A percentile compares a stretch with the other conserved stretches of the same genome.
Conservation (phyloP, 2,113 vertebrate species). For the Ceratotherium simum region DNA sequence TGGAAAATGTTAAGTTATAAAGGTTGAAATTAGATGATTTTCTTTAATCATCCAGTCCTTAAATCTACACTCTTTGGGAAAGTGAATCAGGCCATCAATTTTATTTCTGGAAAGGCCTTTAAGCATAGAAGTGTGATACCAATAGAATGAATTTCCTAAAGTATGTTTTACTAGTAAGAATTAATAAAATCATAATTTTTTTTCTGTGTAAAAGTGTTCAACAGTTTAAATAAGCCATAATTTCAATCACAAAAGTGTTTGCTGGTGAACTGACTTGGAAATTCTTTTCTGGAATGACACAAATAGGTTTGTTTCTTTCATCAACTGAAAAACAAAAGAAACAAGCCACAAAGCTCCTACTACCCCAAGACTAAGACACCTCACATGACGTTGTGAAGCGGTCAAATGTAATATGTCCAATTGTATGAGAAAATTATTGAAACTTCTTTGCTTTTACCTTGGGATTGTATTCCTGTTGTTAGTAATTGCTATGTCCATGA, state of each 20-base stretch:
- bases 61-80: neutral
- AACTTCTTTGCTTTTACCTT: neutral
- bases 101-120: neutral
- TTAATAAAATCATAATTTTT: neutral
- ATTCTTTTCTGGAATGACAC: neutral
- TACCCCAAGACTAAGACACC: neutral
- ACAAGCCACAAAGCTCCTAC: neutral
- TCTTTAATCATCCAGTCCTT: neutral
- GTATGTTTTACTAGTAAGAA: neutral
- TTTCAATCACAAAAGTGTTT: neutral
- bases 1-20: neutral
- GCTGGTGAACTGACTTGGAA: too few relatives aligned
- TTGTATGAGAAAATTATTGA: neutral
- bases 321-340: neutral
- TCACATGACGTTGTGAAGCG: neutral
- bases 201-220: neutral
- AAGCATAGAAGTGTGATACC: neutral
- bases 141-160: neutral
- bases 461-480: neutral
- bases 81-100: neutral
- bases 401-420: neutral
- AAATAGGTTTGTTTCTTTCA: neutral
- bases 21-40: constrained; percentile 12
- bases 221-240: neutral
- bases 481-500: neutral